phyloP scores from a whole-genome alignment of 92 coral and sea anemone genomes.

The Nematostella vectensis region DNA sequence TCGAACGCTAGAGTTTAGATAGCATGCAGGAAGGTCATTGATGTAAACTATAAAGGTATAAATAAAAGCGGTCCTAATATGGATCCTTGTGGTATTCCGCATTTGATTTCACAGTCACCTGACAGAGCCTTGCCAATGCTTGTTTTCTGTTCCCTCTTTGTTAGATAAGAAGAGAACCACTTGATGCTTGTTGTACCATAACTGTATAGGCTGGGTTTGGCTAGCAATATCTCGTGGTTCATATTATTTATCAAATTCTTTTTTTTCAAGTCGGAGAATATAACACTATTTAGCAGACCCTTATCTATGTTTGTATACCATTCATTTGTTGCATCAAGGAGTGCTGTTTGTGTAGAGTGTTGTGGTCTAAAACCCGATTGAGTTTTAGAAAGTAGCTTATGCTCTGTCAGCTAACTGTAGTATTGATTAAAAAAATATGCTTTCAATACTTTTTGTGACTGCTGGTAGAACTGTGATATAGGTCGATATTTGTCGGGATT shows the following conservation, averaged over 20 bases:
- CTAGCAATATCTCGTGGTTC: background rate
- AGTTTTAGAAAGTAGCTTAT: no score
- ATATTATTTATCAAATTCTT: no score
- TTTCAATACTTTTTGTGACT: background rate
- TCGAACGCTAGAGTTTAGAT: background rate
- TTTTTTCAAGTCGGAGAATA: background rate
- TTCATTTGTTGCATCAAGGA: no score
- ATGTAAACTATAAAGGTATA: background rate
- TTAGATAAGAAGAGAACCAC: background rate
- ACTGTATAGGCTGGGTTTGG: no score
- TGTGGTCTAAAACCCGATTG: background rate
- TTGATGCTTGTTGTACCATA: background rate
- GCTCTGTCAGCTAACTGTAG: no score
- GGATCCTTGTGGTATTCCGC: background rate
- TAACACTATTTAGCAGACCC: background rate
- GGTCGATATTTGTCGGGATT: constrained; percentile 3
- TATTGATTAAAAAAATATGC: background rate
- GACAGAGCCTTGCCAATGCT: background rate
- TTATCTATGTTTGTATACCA: background rate
- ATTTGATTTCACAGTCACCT: background rate
- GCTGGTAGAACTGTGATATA: constrained; percentile 9
- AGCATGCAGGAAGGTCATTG: background rate
- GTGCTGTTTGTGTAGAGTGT: no score
- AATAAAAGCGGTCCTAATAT: background rate
- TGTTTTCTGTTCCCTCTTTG: background rate